A percentile compares a stretch with the other conserved stretches of the same genome.
phyloP scores from a whole-genome alignment of 2,797 vertebrate species.

The Intellagama lesueurii region DNA sequence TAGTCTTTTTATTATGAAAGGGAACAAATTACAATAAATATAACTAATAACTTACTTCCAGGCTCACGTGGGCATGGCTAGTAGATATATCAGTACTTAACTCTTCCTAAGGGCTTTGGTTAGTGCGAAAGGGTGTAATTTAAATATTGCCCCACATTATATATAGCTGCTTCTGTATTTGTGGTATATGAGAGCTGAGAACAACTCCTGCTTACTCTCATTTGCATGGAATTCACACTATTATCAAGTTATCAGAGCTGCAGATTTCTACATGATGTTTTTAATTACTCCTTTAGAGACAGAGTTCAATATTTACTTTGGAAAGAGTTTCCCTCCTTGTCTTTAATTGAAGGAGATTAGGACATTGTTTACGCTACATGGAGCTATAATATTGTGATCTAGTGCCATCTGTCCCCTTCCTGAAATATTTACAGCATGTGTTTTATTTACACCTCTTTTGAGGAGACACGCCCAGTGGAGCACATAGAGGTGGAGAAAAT shows the following conservation, averaged over 20 bases:
- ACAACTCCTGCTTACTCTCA: not conserved
- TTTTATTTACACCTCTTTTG: conserved; percentile 7
- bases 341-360: conserved; percentile 33
- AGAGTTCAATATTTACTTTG: not conserved
- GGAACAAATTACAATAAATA: no score
- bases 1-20: no score
- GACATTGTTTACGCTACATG: conserved; percentile 22
- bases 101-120: no score
- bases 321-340: conserved; percentile 37
- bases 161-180: not conserved
- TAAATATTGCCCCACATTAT: not conserved
- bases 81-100: no score
- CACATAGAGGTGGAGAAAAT: conserved; percentile 33
- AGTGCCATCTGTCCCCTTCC: conserved; percentile 7
- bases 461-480: not conserved
- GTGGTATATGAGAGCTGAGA: not conserved
- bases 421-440: conserved; percentile 43
- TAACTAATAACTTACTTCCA: no score
- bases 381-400: conserved; percentile 17
- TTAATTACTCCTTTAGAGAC: not conserved
- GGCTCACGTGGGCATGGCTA: no score
- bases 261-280: not conserved
- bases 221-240: not conserved
- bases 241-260: not conserved
- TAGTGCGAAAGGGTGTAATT: not conserved